Conservation (phyloP, 2,797 vertebrate species). For the Sebastes itinus region DNA sequence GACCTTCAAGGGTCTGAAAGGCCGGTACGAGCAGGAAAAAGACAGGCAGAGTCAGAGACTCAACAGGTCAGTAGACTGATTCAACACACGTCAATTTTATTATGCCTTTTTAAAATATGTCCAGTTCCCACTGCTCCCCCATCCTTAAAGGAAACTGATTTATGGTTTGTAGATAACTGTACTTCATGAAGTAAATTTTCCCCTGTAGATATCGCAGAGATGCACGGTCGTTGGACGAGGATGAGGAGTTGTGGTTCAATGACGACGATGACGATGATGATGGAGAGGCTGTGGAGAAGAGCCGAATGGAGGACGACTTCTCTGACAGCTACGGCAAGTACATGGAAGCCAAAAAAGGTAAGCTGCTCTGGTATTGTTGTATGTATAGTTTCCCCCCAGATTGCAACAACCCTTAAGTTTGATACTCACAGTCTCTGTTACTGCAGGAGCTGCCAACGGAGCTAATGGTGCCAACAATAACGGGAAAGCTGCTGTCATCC, state of each 20-base stretch:
- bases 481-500: constrained; percentile 88
- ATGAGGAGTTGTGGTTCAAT: constrained; percentile 98
- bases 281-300: constrained; percentile 92
- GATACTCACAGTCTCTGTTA: constrained; percentile 84
- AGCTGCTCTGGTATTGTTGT: neutral
- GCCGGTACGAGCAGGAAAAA: constrained; percentile 97
- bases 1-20: constrained; percentile 98
- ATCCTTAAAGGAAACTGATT: neutral
- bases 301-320: constrained; percentile 94
- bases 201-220: constrained; percentile 91
- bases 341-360: constrained; percentile 99
- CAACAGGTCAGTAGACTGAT: constrained; percentile 84
- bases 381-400: constrained; percentile 68
- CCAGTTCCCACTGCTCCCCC: neutral
- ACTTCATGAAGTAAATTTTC: neutral
- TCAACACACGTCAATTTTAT: neutral
- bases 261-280: constrained; percentile 97
- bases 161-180: neutral
- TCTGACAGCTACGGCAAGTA: constrained; percentile 98
- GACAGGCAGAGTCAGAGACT: constrained; percentile 95
- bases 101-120: neutral
- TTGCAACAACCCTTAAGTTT: constrained; percentile 77
- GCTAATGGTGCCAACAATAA: constrained; percentile 87
- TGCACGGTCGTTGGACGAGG: constrained; percentile 91
- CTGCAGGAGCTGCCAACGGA: constrained; percentile 89